Base-by-base conservation (phyloP, 2,797 vertebrate genomes). In the Sus cebifrons region DNA sequence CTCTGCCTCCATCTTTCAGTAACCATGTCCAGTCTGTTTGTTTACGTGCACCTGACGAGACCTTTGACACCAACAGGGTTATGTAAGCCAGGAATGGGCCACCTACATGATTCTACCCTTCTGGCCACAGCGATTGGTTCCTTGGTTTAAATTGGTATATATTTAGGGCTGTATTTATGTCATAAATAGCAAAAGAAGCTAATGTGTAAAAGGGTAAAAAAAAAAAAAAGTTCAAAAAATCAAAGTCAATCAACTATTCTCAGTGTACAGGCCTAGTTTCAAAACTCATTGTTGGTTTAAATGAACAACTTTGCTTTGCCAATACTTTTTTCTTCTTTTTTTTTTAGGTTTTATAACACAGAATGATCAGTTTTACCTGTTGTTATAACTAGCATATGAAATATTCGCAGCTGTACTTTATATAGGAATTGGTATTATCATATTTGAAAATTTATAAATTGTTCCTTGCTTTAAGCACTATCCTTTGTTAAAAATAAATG, bases 401-500 rank as follows among this genome's bases (percentile, higher is more conserved):
- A 75, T 70, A 89, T 54, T 75, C 86, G 62, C 67, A 91, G 29
- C 16, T 84, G 36, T 40, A 29, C 64, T 86, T 95, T 83, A 89
- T 78, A 64, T 27, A 81, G 29, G 90, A 87, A 9, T 67, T 40
- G 62, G 5, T 54, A 9, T 68, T 62, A 83, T n/a, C 6, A 14
- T 62, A 6, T 32, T 65, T 88, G 17, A 90, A 86, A 94, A 68
- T 79, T 91, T 84, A 4, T 9, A 74, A 85, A 93, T 74, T 91
- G 6, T 62, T 93, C n/a, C 95, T 3, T 65, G 52, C 65, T 84
- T 85, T 64, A 82, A 75, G 32, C 6, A 86, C 23, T 75, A 36
- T 40, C 62, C 13, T 86, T 85, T 84, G 49, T 82, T 77, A 89
- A 95, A 95, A 94, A 85, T 81, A 97, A 88, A 70, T 74, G 4